Evolutionary conservation across 2,888 invertebrate species (phyloP), one percentile per base, ranked within the genome.

Genomic region (Camponotus fellah): DNA sequence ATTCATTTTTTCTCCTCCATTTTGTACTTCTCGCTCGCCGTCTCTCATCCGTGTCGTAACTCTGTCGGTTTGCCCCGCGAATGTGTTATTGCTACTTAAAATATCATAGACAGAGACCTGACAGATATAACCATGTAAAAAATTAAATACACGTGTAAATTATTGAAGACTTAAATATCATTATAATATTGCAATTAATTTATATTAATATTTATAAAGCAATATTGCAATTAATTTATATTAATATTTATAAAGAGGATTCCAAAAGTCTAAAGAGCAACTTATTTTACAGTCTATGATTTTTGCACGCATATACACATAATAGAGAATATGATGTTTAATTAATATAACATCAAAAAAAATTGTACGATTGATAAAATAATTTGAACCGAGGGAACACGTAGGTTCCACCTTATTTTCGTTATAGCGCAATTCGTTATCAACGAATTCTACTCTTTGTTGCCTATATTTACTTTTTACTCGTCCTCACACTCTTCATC

Each of bases 1-100:
- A 84, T 81, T 86, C 89, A 86, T 85, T 89, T 84, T 82, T 82
- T 66, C 85, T 40, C 77, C 86, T 83, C 84, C 86, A 84, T 87
- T 86, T 87, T 83, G 71, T 87, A 76, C 81, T 85, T 72, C 77
- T 66, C 79, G 56, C 66, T 60, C 74, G 12, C 43, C 72, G 79
- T 77, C 81, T 69, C 75, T 85, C 79, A 68, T 68, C 58, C 66
- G 62, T 75, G 65, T 65, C 66, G 53, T 26, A 66, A 56, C 56
- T 79, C 58, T 65, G 56, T 77, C 66, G 56, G 26, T 56, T 66
- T 40, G 37, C 40, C 26, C 17, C 40, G n/a, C 32, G n/a, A 32
- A 53, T 40, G 56, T 66, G 49, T 75, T 49, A 53, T 46, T 77
- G n/a, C 40, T 32, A 34, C 26, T 56, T 40, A 66, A 53, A 66